Evolutionary conservation across 2,113 vertebrate species (phyloP).

Genomic region (Camelus bactrianus): DNA sequence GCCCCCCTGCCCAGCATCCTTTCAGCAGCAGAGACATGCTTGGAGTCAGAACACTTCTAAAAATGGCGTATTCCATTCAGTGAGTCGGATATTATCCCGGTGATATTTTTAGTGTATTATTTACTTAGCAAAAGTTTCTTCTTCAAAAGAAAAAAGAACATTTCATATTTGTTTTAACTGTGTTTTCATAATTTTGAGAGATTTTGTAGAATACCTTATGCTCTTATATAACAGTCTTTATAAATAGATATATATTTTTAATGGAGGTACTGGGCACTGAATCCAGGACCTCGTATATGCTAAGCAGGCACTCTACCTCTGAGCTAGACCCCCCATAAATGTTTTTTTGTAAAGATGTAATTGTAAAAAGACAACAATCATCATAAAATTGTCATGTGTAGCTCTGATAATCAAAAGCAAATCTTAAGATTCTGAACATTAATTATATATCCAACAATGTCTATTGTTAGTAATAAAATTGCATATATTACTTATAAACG

Average conservation of each 20-base stretch:
- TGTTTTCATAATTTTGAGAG: not conserved
- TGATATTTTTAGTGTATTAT: not conserved
- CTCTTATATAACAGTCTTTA: not conserved
- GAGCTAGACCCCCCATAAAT: not conserved
- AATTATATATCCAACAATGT: not conserved
- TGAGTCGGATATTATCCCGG: not conserved
- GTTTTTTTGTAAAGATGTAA: not conserved
- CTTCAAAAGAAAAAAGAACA: not conserved
- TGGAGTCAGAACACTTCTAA: not conserved
- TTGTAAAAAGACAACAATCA: not conserved
- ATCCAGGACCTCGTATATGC: no score
- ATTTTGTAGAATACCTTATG: not conserved
- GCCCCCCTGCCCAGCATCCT: rapidly evolving
- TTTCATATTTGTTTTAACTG: not conserved
- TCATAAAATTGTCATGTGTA: not conserved
- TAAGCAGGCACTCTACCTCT: no score
- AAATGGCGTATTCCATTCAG: not conserved
- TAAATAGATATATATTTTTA: no score
- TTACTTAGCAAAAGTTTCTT: not conserved
- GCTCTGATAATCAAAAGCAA: not conserved
- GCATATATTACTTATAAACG: not conserved
- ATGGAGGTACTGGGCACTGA: no score
- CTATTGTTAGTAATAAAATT: not conserved
- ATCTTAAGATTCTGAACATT: not conserved
- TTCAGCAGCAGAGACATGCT: rapidly evolving